Conservation (phyloP, 1,140 invertebrate genomes). For the Euwallacea fornicatus region DNA sequence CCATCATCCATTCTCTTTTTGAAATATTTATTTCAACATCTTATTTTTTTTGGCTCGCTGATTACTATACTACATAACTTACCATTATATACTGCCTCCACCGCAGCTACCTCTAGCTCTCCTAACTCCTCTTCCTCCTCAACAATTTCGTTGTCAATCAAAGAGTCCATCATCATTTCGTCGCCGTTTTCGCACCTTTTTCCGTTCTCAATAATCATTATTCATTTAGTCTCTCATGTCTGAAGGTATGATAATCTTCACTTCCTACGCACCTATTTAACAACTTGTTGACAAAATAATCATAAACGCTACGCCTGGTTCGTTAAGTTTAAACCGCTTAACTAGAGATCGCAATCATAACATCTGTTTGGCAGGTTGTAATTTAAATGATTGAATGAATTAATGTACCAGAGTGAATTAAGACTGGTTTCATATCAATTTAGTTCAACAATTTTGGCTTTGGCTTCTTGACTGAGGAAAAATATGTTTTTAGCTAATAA, state of each 20-base stretch:
- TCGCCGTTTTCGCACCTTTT: slow-evolving; percentile 6
- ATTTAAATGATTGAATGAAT: no score
- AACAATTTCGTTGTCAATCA: slow-evolving; percentile 27
- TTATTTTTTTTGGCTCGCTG: no score
- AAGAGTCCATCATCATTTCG: slow-evolving; percentile 13
- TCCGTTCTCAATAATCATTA: slow-evolving; percentile 28
- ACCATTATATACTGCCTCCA: slow-evolving; percentile 20
- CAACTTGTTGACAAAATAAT: slow-evolving; percentile 18
- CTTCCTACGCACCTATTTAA: not conserved
- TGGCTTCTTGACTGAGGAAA: no score
- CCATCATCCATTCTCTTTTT: no score
- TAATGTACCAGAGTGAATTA: no score
- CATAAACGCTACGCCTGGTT: slow-evolving; percentile 15
- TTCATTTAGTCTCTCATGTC: not conserved
- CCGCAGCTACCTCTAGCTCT: not conserved
- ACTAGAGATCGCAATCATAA: no score
- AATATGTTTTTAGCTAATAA: no score
- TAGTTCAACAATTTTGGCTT: no score
- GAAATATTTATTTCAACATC: no score
- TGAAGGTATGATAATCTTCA: not conserved
- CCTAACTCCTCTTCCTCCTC: slow-evolving; percentile 20
- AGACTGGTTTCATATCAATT: no score
- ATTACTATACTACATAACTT: not conserved
- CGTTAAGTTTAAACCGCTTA: slow-evolving; percentile 10
- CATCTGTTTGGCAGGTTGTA: not conserved